A percentile compares a stretch with the other conserved stretches of the same genome.
phyloP scores from a whole-genome alignment of 2,888 invertebrate genomes.

The Melipona beecheii region DNA sequence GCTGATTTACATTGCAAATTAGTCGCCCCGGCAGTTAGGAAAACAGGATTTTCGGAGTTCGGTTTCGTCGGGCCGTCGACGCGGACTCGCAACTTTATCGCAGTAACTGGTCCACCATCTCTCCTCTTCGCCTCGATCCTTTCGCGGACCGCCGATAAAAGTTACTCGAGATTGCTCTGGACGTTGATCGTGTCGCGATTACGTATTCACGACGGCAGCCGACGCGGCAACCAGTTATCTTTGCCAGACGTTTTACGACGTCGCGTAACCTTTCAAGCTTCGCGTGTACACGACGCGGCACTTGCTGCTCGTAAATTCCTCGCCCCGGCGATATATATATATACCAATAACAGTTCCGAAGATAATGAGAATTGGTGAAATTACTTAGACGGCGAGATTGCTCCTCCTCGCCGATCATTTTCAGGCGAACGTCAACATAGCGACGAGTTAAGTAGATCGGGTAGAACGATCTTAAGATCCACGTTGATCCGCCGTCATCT shows the following conservation, averaged over 20 bases:
- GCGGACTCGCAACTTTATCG: conserved; percentile 10
- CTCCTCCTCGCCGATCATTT: not conserved
- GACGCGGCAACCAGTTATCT: conserved; percentile 3
- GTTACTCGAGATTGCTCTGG: conserved; percentile 37
- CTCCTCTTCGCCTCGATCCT: not conserved
- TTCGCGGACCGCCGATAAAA: conserved; percentile 36
- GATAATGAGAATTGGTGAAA: not conserved
- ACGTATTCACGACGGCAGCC: conserved; percentile 45
- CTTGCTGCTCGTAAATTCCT: conserved; percentile 20
- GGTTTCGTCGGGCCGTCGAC: not conserved
- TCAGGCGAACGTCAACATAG: not conserved
- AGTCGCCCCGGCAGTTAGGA: not conserved
- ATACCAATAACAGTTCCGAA: conserved; percentile 11
- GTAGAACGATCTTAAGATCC: too few species aligned
- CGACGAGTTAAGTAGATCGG: not conserved
- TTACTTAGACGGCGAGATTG: not conserved
- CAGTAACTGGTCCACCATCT: not conserved
- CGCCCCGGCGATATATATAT: not conserved
- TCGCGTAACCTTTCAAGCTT: not conserved
- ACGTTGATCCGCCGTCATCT: too few species aligned
- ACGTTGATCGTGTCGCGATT: conserved; percentile 40
- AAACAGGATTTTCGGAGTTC: conserved; percentile 43
- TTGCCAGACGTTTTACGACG: conserved; percentile 6
- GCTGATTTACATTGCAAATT: conserved; percentile 47
- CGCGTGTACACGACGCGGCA: not conserved